These are phyloP conservation scores for Lochmaea crataegi DNA, from an alignment of 2,888 invertebrate genomes.

Conservation along the genomic window DNA sequence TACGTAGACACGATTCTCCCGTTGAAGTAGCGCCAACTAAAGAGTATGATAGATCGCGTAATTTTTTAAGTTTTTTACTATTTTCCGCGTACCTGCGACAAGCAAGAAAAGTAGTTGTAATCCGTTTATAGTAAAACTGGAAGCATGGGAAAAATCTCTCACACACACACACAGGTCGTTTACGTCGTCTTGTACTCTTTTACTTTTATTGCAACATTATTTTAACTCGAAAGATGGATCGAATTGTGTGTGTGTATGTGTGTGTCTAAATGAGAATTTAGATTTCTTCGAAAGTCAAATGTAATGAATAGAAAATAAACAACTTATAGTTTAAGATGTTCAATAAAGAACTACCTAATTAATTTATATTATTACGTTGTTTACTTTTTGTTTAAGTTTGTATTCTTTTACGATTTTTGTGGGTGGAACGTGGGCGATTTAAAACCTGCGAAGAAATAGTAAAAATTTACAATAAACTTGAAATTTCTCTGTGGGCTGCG, in stretches of 20 bases:
- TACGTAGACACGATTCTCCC: background rate
- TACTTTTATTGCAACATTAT: conserved; percentile 12
- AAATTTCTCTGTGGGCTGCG: background rate
- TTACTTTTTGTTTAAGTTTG: background rate
- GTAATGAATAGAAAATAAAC: background rate
- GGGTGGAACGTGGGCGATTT: background rate
- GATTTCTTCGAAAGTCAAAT: conserved; percentile 16
- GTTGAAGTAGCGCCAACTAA: background rate
- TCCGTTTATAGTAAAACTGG: conserved; percentile 24
- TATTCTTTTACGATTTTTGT: background rate
- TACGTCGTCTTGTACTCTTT: conserved; percentile 6
- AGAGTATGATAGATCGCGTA: background rate
- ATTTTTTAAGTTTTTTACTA: background rate
- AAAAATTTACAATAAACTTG: background rate
- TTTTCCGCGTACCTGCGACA: conserved; percentile 10
- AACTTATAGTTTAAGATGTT: background rate
- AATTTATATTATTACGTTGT: background rate
- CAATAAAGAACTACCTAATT: background rate
- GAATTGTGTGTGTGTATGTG: background rate
- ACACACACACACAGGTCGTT: conserved; percentile 2
- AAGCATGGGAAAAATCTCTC: conserved; percentile 18
- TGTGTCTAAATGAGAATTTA: conserved; percentile 13
- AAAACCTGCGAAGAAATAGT: background rate
- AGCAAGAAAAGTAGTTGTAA: conserved; percentile 8
- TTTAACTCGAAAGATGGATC: conserved; percentile 13